Base-by-base conservation (phyloP, 2,113 vertebrate species). In the Pluvialis apricaria region DNA sequence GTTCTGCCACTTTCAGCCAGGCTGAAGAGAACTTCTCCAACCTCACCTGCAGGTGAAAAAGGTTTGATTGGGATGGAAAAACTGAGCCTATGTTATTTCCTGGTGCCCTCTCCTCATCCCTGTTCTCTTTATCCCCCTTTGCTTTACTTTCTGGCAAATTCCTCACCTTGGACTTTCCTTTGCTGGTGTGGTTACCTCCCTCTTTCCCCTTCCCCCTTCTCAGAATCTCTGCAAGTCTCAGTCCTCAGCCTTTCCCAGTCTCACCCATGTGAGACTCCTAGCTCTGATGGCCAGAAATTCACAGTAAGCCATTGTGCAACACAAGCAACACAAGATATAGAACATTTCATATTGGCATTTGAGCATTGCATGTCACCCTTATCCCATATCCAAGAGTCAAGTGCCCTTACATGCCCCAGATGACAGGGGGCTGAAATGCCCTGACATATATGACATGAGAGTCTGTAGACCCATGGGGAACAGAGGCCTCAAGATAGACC, bases 51-150 rank as follows among this genome's bases (percentile, higher is more conserved):
- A 65, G n/a, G 13, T 6, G 1, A 73, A n/a, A 78, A 49, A 55
- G 5, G 7, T 60, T 82, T 78, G n/a, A 24, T 15, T 55, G 19
- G 12, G 4, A 2, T 54, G 6, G 17, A 52, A 49, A 81, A 69
- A 40, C 0, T 32, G 1, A 20, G 9, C 7, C 34, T n/a, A 1
- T 54, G 8, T 58, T 62, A 29, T 52, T 80, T 62, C 9, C 36
- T 47, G 5, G 9, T 40, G 31, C 32, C 4, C 11, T 2, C 8
- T 68, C 22, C 21, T 5, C 7, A 38, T 12, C 6, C 17, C 17
- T 68, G 3, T 8, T 76, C 10, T 62, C 15, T 81, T 72, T 81
- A 64, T 52, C 2, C 7, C 5, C 1, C 15, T 94, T 62, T 73
- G n/a, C 34, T 90, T 72, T 58, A 22, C 7, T 29, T 42, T 21